Percentiles rank a stretch among this genome's conserved stretches.
Evolutionary conservation across 1,140 invertebrate genomes (phyloP).

Genomic region (Caenorhabditis brenneri): DNA sequence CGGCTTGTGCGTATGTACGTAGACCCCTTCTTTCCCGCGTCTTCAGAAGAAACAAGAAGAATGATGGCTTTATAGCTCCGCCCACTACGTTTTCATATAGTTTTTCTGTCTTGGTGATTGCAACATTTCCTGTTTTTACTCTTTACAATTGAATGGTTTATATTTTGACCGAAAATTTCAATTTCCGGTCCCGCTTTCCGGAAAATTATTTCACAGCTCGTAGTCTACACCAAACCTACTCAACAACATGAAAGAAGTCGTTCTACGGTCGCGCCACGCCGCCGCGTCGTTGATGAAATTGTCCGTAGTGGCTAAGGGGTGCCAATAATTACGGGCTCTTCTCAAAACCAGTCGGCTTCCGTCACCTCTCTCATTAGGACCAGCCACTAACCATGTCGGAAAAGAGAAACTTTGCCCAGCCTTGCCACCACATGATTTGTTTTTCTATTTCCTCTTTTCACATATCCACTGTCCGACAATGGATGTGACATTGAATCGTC

Average conservation of each 20-base stretch:
- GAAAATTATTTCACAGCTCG: background rate
- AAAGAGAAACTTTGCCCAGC: constrained; percentile 10
- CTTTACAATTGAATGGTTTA: background rate
- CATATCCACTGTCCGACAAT: background rate
- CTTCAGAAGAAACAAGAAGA: constrained; percentile 22
- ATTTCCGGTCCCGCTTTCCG: background rate
- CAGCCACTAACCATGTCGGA: constrained; percentile 12
- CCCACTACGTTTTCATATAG: background rate
- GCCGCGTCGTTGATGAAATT: background rate
- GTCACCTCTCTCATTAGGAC: constrained; percentile 36
- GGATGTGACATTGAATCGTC: constrained; percentile 31
- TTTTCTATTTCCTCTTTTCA: background rate
- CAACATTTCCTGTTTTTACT: background rate
- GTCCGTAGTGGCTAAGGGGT: background rate
- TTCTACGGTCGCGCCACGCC: background rate
- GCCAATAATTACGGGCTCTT: constrained; percentile 43
- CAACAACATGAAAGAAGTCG: constrained; percentile 16
- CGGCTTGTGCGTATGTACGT: background rate
- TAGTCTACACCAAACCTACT: background rate
- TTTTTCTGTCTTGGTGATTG: background rate
- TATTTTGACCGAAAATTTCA: background rate
- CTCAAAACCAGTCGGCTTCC: constrained; percentile 39
- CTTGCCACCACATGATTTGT: constrained; percentile 12
- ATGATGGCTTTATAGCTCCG: background rate
- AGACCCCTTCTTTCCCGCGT: background rate